A percentile compares a stretch with the other conserved stretches of the same genome.
Evolutionary conservation across 1,140 invertebrate genomes (phyloP).

Genomic region (Mesaphorura yosii): DNA sequence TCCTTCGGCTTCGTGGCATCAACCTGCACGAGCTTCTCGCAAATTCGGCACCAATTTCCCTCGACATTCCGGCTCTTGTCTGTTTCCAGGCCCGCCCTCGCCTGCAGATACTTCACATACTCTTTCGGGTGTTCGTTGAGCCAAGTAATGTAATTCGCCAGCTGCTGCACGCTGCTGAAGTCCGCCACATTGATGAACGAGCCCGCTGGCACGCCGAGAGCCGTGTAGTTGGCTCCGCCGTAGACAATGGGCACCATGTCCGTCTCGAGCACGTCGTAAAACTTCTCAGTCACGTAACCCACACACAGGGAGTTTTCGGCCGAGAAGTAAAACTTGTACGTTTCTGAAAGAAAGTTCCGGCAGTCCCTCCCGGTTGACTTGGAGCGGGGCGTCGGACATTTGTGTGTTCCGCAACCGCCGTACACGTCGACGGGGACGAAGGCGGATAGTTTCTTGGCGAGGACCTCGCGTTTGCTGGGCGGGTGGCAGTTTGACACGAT

Average conservation of each 20-base stretch:
- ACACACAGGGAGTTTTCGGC: constrained; percentile 41
- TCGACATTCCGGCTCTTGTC: no score
- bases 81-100: no score
- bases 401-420: constrained; percentile 33
- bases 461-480: constrained; percentile 30
- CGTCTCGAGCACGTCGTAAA: constrained; percentile 31
- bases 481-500: constrained; percentile 36
- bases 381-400: constrained; percentile 24
- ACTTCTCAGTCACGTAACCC: constrained; percentile 43
- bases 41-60: no score
- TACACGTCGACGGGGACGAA: constrained; percentile 34
- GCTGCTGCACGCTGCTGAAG: no score
- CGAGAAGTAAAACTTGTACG: constrained; percentile 38
- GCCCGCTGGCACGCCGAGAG: constrained; percentile 31
- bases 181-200: constrained; percentile 36
- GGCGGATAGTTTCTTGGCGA: constrained; percentile 31
- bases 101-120: no score
- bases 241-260: constrained; percentile 36
- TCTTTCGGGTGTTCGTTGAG: no score
- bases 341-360: constrained; percentile 20
- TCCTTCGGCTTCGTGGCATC: no score
- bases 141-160: no score
- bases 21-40: no score
- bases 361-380: constrained; percentile 15
- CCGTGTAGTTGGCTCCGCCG: constrained; percentile 34